Conservation (phyloP, 2,888 invertebrate genomes). For the Unio delphinus region DNA sequence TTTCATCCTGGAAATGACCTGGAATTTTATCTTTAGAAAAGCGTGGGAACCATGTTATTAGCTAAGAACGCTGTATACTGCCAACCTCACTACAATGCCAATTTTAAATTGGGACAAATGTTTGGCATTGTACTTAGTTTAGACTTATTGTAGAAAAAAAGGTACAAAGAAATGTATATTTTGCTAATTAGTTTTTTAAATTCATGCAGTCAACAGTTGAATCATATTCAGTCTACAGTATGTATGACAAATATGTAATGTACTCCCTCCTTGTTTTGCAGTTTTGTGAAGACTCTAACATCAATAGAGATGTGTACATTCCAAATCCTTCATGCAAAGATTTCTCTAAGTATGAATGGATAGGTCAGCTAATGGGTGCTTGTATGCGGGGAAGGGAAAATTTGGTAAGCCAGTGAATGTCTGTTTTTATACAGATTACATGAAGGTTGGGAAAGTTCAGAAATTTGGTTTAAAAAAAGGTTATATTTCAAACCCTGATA, state of each 20-base stretch:
- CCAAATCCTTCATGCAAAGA: slow-evolving; percentile 66
- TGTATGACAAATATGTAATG: background rate
- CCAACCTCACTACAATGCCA: too few species aligned
- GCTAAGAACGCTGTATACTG: too few species aligned
- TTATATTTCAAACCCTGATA: background rate
- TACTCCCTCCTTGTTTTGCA: slow-evolving; percentile 14
- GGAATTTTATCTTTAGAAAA: too few species aligned
- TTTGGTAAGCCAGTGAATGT: slow-evolving; percentile 48
- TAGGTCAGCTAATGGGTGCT: slow-evolving; percentile 71
- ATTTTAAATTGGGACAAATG: too few species aligned
- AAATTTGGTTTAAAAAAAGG: background rate
- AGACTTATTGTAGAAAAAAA: too few species aligned
- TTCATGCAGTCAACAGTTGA: too few species aligned
- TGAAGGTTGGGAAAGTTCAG: background rate
- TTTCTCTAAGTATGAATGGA: slow-evolving; percentile 67
- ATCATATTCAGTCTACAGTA: background rate
- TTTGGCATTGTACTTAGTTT: too few species aligned
- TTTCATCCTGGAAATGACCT: too few species aligned
- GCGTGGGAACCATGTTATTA: too few species aligned
- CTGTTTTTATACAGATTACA: background rate
- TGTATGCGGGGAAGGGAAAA: slow-evolving; percentile 70
- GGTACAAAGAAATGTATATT: too few species aligned
- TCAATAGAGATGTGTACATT: slow-evolving; percentile 66
- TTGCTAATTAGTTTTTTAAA: too few species aligned
- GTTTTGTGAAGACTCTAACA: slow-evolving; percentile 59